Evolutionary conservation across 2,113 vertebrate species (phyloP), one percentile per base, ranked within the genome.

Genomic region (Campylomormyrus numenius): DNA sequence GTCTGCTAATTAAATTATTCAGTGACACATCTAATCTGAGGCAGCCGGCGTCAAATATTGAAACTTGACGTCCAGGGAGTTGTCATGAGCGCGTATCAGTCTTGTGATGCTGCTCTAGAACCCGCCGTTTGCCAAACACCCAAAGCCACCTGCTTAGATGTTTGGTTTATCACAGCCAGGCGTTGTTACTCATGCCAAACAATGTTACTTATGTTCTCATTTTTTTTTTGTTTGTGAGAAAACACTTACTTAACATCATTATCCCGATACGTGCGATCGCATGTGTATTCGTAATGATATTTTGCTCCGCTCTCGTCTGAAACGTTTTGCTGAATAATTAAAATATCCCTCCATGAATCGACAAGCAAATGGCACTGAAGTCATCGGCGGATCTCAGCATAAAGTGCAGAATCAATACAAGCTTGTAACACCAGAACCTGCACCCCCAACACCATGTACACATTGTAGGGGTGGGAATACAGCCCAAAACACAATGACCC

Each of bases 1-100:
- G n/a, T 42, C 35, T 50, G 42, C 13, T 87, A 88, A 90, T 50
- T 94, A 49, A 93, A 94, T 94, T 92, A 93, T 93, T 92, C 93
- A 94, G 89, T 42, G 74, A 42, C 85, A 92, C 31, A 89, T 88
- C 87, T 49, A 39, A 88, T 62, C 83, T 88, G 92, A 92, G 91
- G 92, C 90, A 46, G 53, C 77, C 27, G 42, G 21, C 39, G 90
- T 89, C 88, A 91, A 91, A 92, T 92, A 94, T 93, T 91, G 89
- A 93, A 91, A 89, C 91, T 93, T 92, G 50, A 93, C 91, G 87
- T 90, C 58, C 10, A 39, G 27, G 46, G 66, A 70, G 70, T 77
- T 80, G 24, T 70, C 66, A 80, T 35, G 48, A 74, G 66, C 31
- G 31, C 11, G 24, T 17, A 45, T 89, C 31, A 8, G 74, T 39